These are phyloP conservation scores for Furnarius figulus DNA, from an alignment of 2,113 vertebrate genomes.

Conservation along the genomic window DNA sequence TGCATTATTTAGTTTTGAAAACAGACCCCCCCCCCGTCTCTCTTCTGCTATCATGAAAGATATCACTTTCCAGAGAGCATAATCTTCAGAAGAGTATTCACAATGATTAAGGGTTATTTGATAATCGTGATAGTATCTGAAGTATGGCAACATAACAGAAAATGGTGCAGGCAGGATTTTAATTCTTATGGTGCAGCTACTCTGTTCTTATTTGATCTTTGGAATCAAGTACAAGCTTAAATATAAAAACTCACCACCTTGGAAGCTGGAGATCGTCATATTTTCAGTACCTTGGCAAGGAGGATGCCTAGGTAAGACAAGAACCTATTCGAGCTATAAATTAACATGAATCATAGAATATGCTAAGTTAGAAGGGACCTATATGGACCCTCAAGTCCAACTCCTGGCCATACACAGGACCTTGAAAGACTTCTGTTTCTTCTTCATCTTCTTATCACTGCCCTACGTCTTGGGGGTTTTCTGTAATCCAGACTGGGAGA, in stretches of 20 bases:
- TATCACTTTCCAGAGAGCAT: neutral
- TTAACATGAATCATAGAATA: slow-evolving; percentile 25
- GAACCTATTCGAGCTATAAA: slow-evolving; percentile 63
- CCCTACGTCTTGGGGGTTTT: neutral
- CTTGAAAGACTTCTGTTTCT: slow-evolving; percentile 42
- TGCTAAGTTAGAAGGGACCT: neutral
- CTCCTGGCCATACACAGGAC: neutral
- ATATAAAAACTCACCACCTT: slow-evolving; percentile 68
- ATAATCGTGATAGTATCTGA: neutral
- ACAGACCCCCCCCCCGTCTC: neutral
- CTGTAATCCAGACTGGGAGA: neutral
- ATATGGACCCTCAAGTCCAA: neutral
- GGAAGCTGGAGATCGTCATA: slow-evolving; percentile 55
- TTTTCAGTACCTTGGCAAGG: neutral
- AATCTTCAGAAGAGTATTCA: neutral
- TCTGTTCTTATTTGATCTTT: neutral
- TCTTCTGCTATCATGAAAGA: neutral
- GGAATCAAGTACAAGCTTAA: neutral
- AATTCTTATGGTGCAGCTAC: neutral
- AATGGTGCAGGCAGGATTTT: neutral
- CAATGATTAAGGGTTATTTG: neutral
- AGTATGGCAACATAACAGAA: neutral
- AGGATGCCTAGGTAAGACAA: neutral
- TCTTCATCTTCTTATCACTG: slow-evolving; percentile 30
- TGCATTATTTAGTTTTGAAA: neutral